Percentiles rank a stretch among this genome's conserved stretches.
Conservation (phyloP, 2,113 vertebrate species). For the Elanoides forficatus region DNA sequence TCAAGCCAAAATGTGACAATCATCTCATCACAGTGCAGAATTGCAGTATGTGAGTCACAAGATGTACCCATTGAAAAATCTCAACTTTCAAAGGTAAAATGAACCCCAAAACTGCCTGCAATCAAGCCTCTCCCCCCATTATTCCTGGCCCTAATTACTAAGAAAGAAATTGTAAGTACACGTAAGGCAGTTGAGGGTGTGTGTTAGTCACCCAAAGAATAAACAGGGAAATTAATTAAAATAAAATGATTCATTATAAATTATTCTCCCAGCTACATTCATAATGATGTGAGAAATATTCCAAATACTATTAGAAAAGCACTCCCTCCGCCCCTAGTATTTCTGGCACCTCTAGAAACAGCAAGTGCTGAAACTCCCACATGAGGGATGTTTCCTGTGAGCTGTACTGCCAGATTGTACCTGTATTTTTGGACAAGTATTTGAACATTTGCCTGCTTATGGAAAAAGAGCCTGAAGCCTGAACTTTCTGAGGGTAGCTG, state of each 20-base stretch:
- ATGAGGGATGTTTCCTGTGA: constrained; percentile 51
- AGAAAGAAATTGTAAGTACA: neutral
- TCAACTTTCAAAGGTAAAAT: neutral
- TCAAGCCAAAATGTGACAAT: neutral
- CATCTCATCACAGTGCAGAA: neutral
- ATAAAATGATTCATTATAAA: constrained; percentile 29
- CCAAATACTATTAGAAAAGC: constrained; percentile 39
- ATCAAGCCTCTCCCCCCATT: neutral
- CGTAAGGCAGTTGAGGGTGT: neutral
- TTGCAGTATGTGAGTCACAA: neutral
- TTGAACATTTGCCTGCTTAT: constrained; percentile 14
- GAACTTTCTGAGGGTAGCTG: neutral
- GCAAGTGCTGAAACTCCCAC: constrained; percentile 51
- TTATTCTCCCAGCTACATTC: constrained; percentile 24
- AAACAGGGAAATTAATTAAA: constrained; percentile 41
- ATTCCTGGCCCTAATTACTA: neutral
- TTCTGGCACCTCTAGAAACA: constrained; percentile 58
- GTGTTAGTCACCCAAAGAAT: neutral
- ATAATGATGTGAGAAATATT: constrained; percentile 60
- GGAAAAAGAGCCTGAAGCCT: neutral
- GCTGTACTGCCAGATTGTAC: constrained; percentile 33
- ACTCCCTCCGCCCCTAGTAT: neutral
- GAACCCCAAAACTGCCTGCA: neutral
- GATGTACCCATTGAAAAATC: neutral
- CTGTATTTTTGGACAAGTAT: constrained; percentile 29